Evolutionary conservation across 2,888 invertebrate species (phyloP).

Genomic region (Megamerina dolium): DNA sequence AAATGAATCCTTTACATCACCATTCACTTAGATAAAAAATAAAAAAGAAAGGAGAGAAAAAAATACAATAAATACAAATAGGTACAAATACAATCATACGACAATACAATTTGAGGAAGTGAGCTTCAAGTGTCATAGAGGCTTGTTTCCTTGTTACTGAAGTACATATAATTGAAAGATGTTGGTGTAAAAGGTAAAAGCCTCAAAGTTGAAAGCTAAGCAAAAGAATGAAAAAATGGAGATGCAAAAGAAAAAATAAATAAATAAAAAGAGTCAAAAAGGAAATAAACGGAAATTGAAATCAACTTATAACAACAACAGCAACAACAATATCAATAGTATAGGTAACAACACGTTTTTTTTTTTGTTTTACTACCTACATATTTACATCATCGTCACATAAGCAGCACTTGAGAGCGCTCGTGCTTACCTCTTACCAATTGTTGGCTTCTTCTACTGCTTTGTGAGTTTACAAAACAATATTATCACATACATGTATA

Average conservation of each 20-base stretch:
- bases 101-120: constrained; percentile 11
- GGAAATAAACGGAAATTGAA: constrained; percentile 30
- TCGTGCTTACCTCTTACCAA: no score
- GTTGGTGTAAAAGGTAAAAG: no score
- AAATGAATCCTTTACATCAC: neutral
- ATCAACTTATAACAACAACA: constrained; percentile 26
- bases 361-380: neutral
- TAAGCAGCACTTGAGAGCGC: neutral
- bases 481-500: no score
- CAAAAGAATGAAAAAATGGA: no score
- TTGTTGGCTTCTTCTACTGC: no score
- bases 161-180: no score
- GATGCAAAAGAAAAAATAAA: neutral
- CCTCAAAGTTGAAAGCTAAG: no score
- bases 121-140: constrained; percentile 15
- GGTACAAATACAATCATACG: neutral
- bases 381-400: neutral
- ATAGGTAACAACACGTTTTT: neutral
- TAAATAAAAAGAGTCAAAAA: constrained; percentile 6
- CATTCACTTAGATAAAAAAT: neutral
- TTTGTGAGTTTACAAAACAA: no score
- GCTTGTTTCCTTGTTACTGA: constrained; percentile 5
- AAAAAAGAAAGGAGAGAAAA: constrained; percentile 1
- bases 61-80: neutral
- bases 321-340: constrained; percentile 2